These are phyloP conservation scores for Labeo calbasu DNA, from an alignment of 2,797 vertebrate species.

Conservation along the genomic window DNA sequence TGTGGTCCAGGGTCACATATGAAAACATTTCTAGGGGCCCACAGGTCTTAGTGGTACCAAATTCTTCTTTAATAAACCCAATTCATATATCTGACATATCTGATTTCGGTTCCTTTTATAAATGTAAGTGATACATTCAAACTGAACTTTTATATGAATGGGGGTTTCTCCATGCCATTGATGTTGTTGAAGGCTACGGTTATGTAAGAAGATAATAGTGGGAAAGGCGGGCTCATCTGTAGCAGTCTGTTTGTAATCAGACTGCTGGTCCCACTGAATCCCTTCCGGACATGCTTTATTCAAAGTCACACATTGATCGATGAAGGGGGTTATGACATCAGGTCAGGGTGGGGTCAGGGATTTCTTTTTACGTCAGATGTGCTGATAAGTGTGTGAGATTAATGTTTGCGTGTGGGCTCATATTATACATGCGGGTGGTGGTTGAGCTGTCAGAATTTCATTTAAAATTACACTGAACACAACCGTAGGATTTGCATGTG, in stretches of 20 bases:
- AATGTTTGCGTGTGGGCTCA: not conserved
- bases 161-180: slow-evolving; percentile 23
- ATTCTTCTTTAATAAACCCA: not conserved
- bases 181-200: slow-evolving; percentile 60
- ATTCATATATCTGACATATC: not conserved
- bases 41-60: not conserved
- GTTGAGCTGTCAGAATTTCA: not conserved
- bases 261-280: slow-evolving; percentile 24
- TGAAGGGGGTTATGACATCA: slow-evolving; percentile 17
- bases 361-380: slow-evolving; percentile 9
- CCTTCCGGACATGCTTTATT: slow-evolving; percentile 41
- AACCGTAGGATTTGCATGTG: not conserved
- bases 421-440: not conserved
- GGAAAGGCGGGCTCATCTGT: slow-evolving; percentile 48
- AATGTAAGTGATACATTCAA: slow-evolving; percentile 1
- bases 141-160: not conserved
- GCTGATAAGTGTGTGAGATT: not conserved
- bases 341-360: slow-evolving; percentile 32
- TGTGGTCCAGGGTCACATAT: too few species aligned
- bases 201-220: slow-evolving; percentile 75
- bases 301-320: slow-evolving; percentile 23
- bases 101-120: not conserved
- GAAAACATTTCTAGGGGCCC: not conserved
- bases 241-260: slow-evolving; percentile 58
- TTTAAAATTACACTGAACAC: not conserved